These are phyloP conservation scores for Catharus fuscescens DNA, from an alignment of 2,113 vertebrate species.

Conservation along the genomic window DNA sequence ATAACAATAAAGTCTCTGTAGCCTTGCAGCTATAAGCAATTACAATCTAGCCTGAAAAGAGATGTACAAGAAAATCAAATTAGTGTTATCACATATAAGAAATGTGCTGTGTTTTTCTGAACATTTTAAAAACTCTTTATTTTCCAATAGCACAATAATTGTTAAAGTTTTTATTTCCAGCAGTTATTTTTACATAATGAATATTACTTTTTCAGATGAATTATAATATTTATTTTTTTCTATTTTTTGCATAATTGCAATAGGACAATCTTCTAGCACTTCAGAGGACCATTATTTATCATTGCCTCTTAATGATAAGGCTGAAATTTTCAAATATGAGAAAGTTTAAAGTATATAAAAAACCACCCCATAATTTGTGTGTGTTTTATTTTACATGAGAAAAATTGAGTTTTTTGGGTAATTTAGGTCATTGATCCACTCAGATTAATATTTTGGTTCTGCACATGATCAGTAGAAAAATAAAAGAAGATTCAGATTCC, in stretches of 20 bases:
- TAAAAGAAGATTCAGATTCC: background rate
- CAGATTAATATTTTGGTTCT: background rate
- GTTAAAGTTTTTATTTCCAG: background rate
- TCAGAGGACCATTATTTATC: background rate
- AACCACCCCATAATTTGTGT: rapidly evolving
- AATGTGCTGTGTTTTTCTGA: background rate
- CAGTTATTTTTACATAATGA: background rate
- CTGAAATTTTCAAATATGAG: background rate
- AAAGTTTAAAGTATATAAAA: background rate
- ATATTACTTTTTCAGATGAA: background rate
- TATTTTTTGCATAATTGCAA: background rate
- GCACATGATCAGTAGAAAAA: background rate
- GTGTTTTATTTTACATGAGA: background rate
- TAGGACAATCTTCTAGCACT: background rate
- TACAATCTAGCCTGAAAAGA: background rate
- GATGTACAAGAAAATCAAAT: background rate
- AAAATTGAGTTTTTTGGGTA: rapidly evolving
- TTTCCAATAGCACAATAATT: background rate
- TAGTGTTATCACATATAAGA: background rate
- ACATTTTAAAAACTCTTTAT: background rate
- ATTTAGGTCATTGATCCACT: background rate
- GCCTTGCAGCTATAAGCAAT: background rate
- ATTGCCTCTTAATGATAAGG: background rate
- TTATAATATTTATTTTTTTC: background rate
- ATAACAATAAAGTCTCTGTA: background rate